Percentiles rank a stretch among this genome's conserved stretches.
These are phyloP conservation scores for Odontothrips loti DNA, from an alignment of 2,888 invertebrate species.

Conservation along the genomic window DNA sequence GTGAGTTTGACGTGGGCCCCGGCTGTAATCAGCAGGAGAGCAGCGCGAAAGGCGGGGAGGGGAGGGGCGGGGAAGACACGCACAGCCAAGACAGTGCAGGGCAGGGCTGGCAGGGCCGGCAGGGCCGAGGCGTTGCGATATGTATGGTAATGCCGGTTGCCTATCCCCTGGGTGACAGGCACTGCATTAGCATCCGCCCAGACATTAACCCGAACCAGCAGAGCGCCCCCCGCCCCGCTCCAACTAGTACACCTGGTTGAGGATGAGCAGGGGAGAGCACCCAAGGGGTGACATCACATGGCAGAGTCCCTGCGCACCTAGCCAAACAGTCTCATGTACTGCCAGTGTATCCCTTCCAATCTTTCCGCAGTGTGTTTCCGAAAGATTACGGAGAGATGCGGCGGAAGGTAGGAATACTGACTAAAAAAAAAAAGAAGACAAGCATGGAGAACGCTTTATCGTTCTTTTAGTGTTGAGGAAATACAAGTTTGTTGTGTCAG, in stretches of 20 bases:
- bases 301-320: neutral
- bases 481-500: too few relatives aligned
- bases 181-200: neutral
- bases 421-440: too few relatives aligned
- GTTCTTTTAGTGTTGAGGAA: too few relatives aligned
- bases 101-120: neutral
- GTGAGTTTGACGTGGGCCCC: neutral
- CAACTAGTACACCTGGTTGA: neutral
- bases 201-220: neutral
- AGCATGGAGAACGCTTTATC: too few relatives aligned
- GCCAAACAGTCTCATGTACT: neutral
- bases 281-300: neutral
- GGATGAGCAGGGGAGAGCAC: neutral
- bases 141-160: constrained; percentile 1
- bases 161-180: constrained; percentile 17
- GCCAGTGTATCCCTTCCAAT: neutral
- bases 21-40: neutral
- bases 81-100: neutral
- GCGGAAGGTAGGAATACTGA: too few relatives aligned
- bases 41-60: neutral
- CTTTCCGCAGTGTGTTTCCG: neutral
- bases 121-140: neutral
- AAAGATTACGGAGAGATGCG: neutral
- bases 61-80: neutral
- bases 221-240: neutral